Evolutionary conservation across 2,113 vertebrate species (phyloP), one percentile per base, ranked within the genome.

Genomic region (Eupsittula cactorum): DNA sequence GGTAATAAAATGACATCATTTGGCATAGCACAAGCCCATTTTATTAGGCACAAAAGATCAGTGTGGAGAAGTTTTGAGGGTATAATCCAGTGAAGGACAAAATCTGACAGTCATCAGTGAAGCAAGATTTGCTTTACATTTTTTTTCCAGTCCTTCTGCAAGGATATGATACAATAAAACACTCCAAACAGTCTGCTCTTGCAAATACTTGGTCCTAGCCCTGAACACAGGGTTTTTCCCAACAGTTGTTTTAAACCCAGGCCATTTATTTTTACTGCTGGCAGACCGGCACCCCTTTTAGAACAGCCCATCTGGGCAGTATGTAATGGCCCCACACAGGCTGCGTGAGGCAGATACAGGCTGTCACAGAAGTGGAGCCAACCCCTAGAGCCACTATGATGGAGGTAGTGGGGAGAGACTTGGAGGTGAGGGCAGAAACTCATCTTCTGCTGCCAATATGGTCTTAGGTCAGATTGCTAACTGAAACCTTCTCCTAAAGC

Each of bases 21-120:
- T 24, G 8, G 71, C 64, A 39, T 7, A 90, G 79, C n/a, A 90
- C 75, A 92, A 80, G 19, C 37, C 27, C 4, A 0, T 92, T 85
- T 44, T 88, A 14, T 80, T 65, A 76, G 35, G 31, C 67, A 90
- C 71, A 80, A 80, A 94, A 77, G 52, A 90, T 35, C 67, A 73
- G 24, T 11, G 27, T 82, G 57, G 14, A 47, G 63, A 89, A 84
- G 39, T 67, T 81, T 1, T 3, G 49, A 69, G 39, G 18, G 19
- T 55, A 73, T 35, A 65, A 79, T 31, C 10, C 44, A 88, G 33
- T 31, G 47, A 82, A 71, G 42, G 18, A 69, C 71, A 87, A 83
- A 42, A 25, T 24, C 28, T 44, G 6, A 84, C 25, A 21, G n/a
- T 65, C 53, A 24, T 78, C 46, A 42, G 27, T 52, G 63, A 93